Evolutionary conservation across 2,888 invertebrate genomes (phyloP), one percentile per base, ranked within the genome.

Genomic region (Drosophila nr. medialis): DNA sequence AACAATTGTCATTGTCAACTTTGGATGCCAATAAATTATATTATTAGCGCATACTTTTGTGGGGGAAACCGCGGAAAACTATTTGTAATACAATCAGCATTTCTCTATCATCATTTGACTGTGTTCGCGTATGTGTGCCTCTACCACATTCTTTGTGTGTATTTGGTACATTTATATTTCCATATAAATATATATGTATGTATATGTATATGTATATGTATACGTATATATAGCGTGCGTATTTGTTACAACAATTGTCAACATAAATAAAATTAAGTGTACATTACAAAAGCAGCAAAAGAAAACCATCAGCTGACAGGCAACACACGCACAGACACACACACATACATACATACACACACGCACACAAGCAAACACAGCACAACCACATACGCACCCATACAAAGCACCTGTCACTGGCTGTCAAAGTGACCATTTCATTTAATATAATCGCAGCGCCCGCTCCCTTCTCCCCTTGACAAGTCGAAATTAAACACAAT

Each of bases 261-360:
- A 75, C 81, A 88, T 88, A 86, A 88, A 89, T 88, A 86, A 87
- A 89, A 89, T 87, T 80, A 86, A 84, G 84, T 77, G 74, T 84
- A 72, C 70, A 65, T 76, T 72, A 61, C 62, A 60, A 63, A 63
- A 55, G 58, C 49, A 48, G 59, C 4, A 32, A 32, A n/a, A 58
- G 34, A 38, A 50, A 49, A 15, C 38, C 60, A 5, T 42, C 34
- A 66, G 30, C 51, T 50, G 58, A 65, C 62, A 65, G 27, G 2
- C 29, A 30, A 13, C 42, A 18, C 21, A 58, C 29, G 45, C 49
- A 49, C 30, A 55, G 13, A 29, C 51, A 38, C 11, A 58, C 49
- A 49, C 24, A 51, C 32, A 51, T 42, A 64, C 29, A 29, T 10
- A 32, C 48, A 51, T 27, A 40, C 10, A 11, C 10, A 40, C 18